Conservation (phyloP, 2,797 vertebrate genomes). For the Scolopax rusticola region DNA sequence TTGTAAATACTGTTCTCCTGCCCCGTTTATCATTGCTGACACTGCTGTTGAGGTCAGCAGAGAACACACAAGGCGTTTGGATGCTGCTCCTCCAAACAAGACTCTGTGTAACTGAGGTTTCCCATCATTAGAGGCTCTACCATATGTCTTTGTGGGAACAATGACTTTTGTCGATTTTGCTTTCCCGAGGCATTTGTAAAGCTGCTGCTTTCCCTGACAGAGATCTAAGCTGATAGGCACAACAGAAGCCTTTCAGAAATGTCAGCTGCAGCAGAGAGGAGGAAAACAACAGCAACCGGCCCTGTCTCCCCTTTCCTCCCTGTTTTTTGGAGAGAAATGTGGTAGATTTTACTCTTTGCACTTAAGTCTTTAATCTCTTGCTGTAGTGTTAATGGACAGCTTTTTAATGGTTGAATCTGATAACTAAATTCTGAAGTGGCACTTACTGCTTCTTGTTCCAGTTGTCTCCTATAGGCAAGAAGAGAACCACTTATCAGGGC, state of each 20-base stretch:
- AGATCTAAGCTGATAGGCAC: neutral
- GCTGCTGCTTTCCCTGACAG: neutral
- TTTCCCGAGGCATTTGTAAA: constrained; percentile 1
- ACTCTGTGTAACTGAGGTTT: neutral
- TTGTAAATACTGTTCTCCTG: neutral
- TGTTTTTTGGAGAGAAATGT: neutral
- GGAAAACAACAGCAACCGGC: neutral
- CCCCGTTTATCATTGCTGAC: neutral
- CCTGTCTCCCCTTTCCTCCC: neutral
- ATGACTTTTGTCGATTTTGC: neutral
- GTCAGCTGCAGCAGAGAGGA: neutral
- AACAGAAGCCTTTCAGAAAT: neutral
- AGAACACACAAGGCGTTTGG: neutral
- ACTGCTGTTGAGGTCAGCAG: neutral
- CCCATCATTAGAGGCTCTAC: neutral
- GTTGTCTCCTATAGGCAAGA: neutral
- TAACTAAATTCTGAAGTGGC: neutral
- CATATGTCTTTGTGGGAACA: neutral
- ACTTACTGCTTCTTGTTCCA: neutral
- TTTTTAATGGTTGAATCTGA: neutral
- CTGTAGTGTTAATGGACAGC: neutral
- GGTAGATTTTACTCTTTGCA: neutral
- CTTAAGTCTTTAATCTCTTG: neutral
- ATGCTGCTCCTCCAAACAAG: neutral
- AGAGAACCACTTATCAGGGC: neutral